Percentiles rank a stretch among this genome's conserved stretches.
phyloP scores from a whole-genome alignment of 2,113 vertebrate species.

The Orcinus orca region DNA sequence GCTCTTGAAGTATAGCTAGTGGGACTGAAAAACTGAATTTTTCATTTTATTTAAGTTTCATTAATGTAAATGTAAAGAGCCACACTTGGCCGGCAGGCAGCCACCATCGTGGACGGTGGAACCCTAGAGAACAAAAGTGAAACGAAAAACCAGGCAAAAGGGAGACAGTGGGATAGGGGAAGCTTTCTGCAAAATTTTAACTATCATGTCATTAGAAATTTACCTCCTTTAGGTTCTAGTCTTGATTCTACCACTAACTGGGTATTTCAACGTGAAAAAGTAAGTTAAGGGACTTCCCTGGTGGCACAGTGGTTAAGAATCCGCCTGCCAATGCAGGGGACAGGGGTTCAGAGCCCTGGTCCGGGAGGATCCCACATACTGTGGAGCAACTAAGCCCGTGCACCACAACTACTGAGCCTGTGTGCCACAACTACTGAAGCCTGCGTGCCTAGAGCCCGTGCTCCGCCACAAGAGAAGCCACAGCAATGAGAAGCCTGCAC shows the following conservation, averaged over 20 bases:
- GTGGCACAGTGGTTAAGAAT: too few relatives aligned
- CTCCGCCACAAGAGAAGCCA: too few relatives aligned
- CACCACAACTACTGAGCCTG: too few relatives aligned
- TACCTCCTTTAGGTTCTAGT: not conserved
- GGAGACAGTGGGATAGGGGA: not conserved
- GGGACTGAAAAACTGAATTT: not conserved
- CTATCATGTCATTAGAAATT: not conserved
- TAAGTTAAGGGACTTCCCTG: not conserved
- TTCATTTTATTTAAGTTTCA: not conserved
- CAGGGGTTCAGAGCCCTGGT: too few relatives aligned
- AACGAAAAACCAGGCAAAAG: not conserved
- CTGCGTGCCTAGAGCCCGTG: too few relatives aligned
- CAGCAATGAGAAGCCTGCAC: too few relatives aligned
- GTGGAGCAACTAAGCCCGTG: too few relatives aligned
- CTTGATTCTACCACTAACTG: not conserved
- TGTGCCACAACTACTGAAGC: too few relatives aligned
- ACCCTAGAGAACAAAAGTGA: not conserved
- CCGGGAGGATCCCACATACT: too few relatives aligned
- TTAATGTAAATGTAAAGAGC: not conserved
- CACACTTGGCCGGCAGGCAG: not conserved
- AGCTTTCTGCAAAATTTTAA: not conserved
- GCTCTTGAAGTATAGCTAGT: not conserved
- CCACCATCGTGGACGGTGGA: not conserved
- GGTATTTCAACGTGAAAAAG: not conserved
- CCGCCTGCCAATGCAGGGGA: too few relatives aligned